These are phyloP conservation scores for Astyanax mexicanus DNA, from an alignment of 2,797 vertebrate genomes.

Conservation along the genomic window DNA sequence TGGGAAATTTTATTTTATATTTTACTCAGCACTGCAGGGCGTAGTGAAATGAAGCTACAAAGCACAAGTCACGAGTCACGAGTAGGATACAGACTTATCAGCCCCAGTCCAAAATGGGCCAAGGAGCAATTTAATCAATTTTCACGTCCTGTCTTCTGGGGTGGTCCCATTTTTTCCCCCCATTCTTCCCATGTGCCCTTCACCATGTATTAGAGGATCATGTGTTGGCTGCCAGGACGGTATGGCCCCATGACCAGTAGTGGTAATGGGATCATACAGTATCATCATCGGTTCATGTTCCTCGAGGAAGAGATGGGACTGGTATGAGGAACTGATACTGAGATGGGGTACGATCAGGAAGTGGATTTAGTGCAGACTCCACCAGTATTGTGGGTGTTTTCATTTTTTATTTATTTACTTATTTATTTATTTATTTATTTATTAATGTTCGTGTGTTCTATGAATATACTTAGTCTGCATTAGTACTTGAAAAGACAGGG, in stretches of 20 bases:
- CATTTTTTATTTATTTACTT: no score
- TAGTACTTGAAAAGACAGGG: no score
- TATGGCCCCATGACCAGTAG: background rate
- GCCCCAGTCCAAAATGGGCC: no score
- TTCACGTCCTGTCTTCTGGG: background rate
- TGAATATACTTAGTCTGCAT: no score
- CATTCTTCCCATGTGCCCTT: background rate
- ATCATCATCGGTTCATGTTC: background rate
- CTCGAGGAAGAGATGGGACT: background rate
- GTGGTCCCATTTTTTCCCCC: background rate
- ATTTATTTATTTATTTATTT: no score
- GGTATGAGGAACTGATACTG: background rate
- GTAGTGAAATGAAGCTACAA: background rate
- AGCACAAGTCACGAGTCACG: background rate
- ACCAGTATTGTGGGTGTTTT: no score
- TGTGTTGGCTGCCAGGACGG: background rate
- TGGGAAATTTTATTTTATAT: no score
- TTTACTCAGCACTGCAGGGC: no score
- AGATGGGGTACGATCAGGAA: background rate
- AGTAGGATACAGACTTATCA: no score
- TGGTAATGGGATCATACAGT: background rate
- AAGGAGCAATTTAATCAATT: background rate
- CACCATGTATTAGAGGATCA: background rate
- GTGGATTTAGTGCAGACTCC: background rate
- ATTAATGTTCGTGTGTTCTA: no score